A percentile compares a stretch with the other conserved stretches of the same genome.
phyloP scores from a whole-genome alignment of 2,888 invertebrate genomes.

The Camponotus fellah region DNA sequence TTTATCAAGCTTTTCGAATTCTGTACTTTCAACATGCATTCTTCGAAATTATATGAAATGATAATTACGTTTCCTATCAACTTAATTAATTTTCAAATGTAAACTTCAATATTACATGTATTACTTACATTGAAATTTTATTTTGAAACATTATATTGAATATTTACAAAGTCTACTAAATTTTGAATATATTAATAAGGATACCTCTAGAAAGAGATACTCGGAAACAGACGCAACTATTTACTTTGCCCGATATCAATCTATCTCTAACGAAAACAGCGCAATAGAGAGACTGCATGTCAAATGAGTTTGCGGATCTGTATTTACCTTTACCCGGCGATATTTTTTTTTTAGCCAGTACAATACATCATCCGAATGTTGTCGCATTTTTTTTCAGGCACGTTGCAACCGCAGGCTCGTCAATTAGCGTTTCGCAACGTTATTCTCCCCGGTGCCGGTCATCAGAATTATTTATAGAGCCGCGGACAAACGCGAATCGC shows the following conservation, averaged over 20 bases:
- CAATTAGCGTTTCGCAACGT: constrained; percentile 34
- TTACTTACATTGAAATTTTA: neutral
- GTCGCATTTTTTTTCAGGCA: constrained; percentile 28
- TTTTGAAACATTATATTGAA: too few relatives aligned
- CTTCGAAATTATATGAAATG: neutral
- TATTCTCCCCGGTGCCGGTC: neutral
- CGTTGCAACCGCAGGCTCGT: neutral
- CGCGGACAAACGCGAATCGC: neutral
- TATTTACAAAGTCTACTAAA: neutral
- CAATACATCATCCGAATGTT: neutral
- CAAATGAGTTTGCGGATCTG: constrained; percentile 24
- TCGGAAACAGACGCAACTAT: neutral
- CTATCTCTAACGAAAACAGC: constrained; percentile 10
- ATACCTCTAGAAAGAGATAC: neutral
- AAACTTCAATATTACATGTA: neutral
- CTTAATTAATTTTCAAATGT: constrained; percentile 20
- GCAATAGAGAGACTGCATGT: constrained; percentile 30
- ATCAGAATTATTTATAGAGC: constrained; percentile 39
- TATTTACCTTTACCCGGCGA: constrained; percentile 36
- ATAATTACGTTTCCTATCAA: neutral
- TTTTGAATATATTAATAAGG: neutral
- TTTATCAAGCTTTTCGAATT: neutral
- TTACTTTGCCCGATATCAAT: constrained; percentile 29
- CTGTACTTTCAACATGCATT: neutral
- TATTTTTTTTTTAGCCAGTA: constrained; percentile 38